Percentiles rank a stretch among this genome's conserved stretches.
These are phyloP conservation scores for Iselma pallidipennis DNA, from an alignment of 2,888 invertebrate genomes.

Conservation along the genomic window DNA sequence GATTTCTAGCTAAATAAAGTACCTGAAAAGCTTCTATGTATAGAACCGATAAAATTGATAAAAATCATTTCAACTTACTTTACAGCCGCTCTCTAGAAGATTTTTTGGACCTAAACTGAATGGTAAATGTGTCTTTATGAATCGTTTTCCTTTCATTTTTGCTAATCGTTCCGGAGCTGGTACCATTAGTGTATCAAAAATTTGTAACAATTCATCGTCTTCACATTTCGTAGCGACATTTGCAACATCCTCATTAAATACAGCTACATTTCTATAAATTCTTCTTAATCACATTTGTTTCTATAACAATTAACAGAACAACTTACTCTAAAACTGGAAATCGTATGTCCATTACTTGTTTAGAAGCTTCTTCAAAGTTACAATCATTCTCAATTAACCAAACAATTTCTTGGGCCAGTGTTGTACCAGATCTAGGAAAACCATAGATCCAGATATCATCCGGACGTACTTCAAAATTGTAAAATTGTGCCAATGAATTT, in stretches of 20 bases:
- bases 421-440: conserved; percentile 57
- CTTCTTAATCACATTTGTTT: neutral
- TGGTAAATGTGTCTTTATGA: conserved; percentile 72
- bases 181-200: conserved; percentile 60
- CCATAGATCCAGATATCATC: neutral
- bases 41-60: too few species aligned
- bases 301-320: conserved; percentile 14
- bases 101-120: too few species aligned
- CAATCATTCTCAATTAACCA: conserved; percentile 73
- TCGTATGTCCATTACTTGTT: conserved; percentile 63
- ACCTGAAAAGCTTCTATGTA: too few species aligned
- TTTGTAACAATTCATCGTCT: neutral
- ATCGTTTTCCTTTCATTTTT: conserved; percentile 54
- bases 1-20: too few species aligned
- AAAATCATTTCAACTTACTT: too few species aligned
- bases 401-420: conserved; percentile 74
- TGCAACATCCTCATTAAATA: neutral
- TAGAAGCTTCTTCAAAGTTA: conserved; percentile 64
- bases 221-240: conserved; percentile 53
- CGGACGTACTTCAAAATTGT: neutral
- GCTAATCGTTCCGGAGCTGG: conserved; percentile 25
- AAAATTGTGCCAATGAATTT: neutral
- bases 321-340: conserved; percentile 79
- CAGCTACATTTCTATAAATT: neutral
- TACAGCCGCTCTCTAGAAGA: too few species aligned